phyloP scores from a whole-genome alignment of 2,888 invertebrate genomes.

The Parnassius apollo region DNA sequence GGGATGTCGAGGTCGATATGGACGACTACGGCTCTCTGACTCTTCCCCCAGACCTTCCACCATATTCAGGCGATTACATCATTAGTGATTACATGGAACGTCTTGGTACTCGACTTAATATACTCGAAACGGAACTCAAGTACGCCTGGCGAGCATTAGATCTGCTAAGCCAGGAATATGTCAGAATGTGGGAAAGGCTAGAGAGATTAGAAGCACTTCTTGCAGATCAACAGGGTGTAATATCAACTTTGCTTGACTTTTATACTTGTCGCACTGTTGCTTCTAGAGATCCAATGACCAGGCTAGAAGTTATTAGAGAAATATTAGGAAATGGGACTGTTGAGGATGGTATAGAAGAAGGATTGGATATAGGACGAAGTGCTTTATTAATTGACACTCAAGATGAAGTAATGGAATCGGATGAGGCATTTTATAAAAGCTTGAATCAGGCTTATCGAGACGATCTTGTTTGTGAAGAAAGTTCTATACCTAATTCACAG shows the following conservation, averaged over 20 bases:
- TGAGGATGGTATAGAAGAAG: conserved; percentile 85
- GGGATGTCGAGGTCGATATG: conserved; percentile 78
- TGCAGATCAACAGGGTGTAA: conserved; percentile 94
- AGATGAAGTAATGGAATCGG: conserved; percentile 84
- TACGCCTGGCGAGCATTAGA: conserved; percentile 96
- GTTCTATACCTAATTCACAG: conserved; percentile 85
- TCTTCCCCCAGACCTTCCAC: conserved; percentile 76
- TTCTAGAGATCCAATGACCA: conserved; percentile 77
- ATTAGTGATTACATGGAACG: conserved; percentile 96
- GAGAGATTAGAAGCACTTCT: conserved; percentile 93
- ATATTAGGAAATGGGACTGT: conserved; percentile 84
- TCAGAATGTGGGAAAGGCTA: conserved; percentile 95
- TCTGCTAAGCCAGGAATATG: conserved; percentile 93
- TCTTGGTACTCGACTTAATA: conserved; percentile 91
- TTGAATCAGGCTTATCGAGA: conserved; percentile 93
- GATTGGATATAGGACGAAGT: conserved; percentile 77
- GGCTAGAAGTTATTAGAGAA: conserved; percentile 83
- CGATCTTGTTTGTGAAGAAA: conserved; percentile 84
- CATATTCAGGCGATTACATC: conserved; percentile 85
- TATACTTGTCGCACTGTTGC: conserved; percentile 81
- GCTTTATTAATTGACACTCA: conserved; percentile 63
- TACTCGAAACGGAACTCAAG: conserved; percentile 94
- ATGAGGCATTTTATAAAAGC: conserved; percentile 93
- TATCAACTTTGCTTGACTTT: conserved; percentile 91
- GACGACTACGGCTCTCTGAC: conserved; percentile 79